Percentiles rank a stretch among this genome's conserved stretches.
phyloP scores from a whole-genome alignment of 2,888 invertebrate genomes.

The Litoditis marina region DNA sequence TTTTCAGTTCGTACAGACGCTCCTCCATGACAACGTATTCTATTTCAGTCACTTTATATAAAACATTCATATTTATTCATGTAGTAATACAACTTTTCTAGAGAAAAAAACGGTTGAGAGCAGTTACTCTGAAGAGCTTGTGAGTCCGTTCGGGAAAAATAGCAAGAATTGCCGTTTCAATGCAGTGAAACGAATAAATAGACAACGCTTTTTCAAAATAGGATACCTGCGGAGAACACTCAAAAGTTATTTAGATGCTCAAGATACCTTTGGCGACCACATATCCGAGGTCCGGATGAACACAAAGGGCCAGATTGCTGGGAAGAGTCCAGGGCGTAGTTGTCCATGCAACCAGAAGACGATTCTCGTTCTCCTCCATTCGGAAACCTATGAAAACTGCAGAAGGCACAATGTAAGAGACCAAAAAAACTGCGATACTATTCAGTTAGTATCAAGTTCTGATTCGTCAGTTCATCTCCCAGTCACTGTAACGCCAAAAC shows the following conservation, averaged over 20 bases:
- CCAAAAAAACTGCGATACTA: too few relatives aligned
- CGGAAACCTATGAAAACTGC: conserved; percentile 82
- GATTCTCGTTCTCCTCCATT: conserved; percentile 68
- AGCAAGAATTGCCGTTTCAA: not conserved
- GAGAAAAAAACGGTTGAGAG: too few relatives aligned
- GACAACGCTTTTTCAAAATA: too few relatives aligned
- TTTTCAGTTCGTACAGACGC: conserved; percentile 55
- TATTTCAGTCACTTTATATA: conserved; percentile 42
- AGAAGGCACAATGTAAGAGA: conserved; percentile 20
- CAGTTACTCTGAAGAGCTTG: too few relatives aligned
- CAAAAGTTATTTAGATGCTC: too few relatives aligned
- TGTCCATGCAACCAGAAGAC: conserved; percentile 85
- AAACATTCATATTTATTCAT: not conserved
- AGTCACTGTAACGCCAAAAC: too few relatives aligned
- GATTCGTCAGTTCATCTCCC: too few relatives aligned
- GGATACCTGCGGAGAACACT: too few relatives aligned
- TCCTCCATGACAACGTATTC: conserved; percentile 55
- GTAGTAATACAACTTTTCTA: conserved; percentile 1
- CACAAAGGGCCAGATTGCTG: conserved; percentile 89
- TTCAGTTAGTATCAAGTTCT: not conserved
- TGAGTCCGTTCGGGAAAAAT: too few relatives aligned
- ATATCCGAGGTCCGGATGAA: conserved; percentile 82
- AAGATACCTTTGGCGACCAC: conserved; percentile 34
- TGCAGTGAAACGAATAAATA: not conserved
- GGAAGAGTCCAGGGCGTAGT: conserved; percentile 99